A percentile compares a stretch with the other conserved stretches of the same genome.
Evolutionary conservation across 2,888 invertebrate species (phyloP).

Genomic region (Elysia crispata): DNA sequence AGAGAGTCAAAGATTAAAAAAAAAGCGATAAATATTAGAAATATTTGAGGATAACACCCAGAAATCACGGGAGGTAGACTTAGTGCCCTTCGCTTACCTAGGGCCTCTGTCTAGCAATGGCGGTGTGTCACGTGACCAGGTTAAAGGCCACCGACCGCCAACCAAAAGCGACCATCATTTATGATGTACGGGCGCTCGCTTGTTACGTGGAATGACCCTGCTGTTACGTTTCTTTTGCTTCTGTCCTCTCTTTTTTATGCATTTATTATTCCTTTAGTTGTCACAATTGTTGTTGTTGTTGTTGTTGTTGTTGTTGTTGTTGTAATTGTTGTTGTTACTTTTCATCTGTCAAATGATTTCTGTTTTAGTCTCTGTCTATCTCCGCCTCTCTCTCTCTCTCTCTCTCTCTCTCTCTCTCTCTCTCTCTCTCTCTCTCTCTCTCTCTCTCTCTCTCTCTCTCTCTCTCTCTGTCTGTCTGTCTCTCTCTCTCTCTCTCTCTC

Average conservation of each 20-base stretch:
- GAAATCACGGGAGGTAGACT: not conserved
- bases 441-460: not conserved
- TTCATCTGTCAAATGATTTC: not conserved
- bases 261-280: too few relatives aligned
- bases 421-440: conserved; percentile 24
- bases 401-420: conserved; percentile 25
- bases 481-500: conserved; percentile 16
- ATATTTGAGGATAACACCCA: not conserved
- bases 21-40: not conserved
- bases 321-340: not conserved
- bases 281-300: too few relatives aligned
- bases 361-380: not conserved
- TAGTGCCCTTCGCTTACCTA: too few relatives aligned
- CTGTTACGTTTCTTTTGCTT: too few relatives aligned
- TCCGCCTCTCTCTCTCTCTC: conserved; percentile 9
- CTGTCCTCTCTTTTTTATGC: too few relatives aligned
- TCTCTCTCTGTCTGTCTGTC: not conserved
- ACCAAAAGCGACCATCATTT: too few relatives aligned
- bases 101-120: too few relatives aligned
- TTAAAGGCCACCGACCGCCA: too few relatives aligned
- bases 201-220: too few relatives aligned
- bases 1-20: not conserved
- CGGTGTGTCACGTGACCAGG: too few relatives aligned
- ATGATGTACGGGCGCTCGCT: too few relatives aligned
- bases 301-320: too few relatives aligned